phyloP scores from a whole-genome alignment of 2,113 vertebrate species.

The Leptodactylus fuscus region DNA sequence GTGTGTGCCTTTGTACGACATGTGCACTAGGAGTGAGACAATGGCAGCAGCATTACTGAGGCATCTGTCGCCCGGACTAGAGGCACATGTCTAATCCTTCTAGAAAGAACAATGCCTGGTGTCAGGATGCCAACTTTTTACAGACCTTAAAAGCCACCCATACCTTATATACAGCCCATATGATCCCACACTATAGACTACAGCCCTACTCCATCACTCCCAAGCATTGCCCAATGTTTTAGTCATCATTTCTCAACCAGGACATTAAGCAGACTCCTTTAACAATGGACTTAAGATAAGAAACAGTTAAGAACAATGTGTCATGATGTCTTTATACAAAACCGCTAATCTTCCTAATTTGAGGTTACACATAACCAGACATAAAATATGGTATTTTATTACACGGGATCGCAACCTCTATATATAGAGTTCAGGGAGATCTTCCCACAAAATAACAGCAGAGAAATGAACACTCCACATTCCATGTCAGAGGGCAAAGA shows the following conservation, averaged over 20 bases:
- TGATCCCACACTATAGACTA: too few relatives aligned
- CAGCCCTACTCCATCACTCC: too few relatives aligned
- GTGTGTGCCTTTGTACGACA: constrained; percentile 13
- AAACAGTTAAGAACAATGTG: constrained; percentile 13
- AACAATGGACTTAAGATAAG: too few relatives aligned
- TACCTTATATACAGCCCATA: background rate
- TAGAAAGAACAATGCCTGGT: background rate
- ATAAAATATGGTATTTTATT: constrained; percentile 9
- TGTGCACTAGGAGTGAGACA: constrained; percentile 34
- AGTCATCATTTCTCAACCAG: background rate
- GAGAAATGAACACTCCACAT: background rate
- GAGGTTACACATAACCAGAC: background rate
- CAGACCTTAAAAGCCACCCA: background rate
- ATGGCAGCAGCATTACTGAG: background rate
- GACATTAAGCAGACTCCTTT: background rate
- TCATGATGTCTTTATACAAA: constrained; percentile 9
- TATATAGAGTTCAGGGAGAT: background rate
- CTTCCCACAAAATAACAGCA: background rate
- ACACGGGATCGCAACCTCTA: background rate
- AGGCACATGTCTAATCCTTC: constrained; percentile 25
- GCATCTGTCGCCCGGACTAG: constrained; percentile 43
- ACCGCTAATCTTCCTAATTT: constrained; percentile 30
- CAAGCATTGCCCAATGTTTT: too few relatives aligned
- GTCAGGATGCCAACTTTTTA: constrained; percentile 4
- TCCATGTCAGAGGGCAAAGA: background rate